phyloP scores from a whole-genome alignment of 1,140 invertebrate genomes.

The Tetramorium parvispinum region DNA sequence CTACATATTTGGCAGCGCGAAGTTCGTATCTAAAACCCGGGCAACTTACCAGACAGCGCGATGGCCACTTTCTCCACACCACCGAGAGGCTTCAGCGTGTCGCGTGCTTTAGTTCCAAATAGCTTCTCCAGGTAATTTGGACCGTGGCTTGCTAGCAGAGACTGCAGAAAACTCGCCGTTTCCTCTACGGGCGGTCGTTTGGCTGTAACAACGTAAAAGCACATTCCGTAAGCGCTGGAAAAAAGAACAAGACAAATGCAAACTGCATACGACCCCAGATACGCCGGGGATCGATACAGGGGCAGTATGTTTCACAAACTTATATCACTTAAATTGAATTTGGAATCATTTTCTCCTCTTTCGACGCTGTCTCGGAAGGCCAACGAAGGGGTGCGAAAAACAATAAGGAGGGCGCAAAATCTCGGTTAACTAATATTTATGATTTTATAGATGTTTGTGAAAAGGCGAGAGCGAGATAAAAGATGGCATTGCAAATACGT shows the following conservation, averaged over 20 bases:
- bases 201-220: constrained; percentile 88
- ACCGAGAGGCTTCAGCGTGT: constrained; percentile 94
- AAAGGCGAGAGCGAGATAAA: not conserved
- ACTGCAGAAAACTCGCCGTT: constrained; percentile 97
- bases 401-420: not conserved
- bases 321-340: not conserved
- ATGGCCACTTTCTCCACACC: constrained; percentile 98
- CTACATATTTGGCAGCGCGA: not conserved
- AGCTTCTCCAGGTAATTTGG: constrained; percentile 98
- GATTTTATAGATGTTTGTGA: not conserved
- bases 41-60: constrained; percentile 93
- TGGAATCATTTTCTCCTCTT: not conserved
- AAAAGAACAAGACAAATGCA: constrained; percentile 20
- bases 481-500: not conserved
- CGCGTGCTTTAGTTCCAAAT: constrained; percentile 96
- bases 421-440: not conserved
- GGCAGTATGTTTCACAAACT: not conserved
- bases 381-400: not conserved
- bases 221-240: constrained; percentile 30
- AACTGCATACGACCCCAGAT: not conserved
- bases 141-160: constrained; percentile 96
- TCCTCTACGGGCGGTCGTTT: constrained; percentile 98
- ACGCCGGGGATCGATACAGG: not conserved
- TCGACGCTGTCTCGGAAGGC: not conserved
- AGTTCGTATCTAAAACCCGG: not conserved